Base-by-base conservation (phyloP, 2,888 invertebrate species). In the Drosophila algonquin region DNA sequence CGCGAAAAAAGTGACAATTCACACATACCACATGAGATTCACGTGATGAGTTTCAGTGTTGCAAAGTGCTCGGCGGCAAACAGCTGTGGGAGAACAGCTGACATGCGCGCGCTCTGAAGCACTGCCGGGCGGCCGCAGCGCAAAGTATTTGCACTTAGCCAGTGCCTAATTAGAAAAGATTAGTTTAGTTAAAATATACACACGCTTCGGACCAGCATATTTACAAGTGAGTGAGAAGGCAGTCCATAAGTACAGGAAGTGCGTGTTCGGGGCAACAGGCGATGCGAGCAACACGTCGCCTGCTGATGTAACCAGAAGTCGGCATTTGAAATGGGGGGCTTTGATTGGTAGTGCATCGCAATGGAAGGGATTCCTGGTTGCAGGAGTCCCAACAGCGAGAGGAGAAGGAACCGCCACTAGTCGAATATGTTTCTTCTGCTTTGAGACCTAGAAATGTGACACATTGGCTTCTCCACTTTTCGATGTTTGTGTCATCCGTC, bases 1-100 rank as follows among this genome's bases (percentile, higher is more conserved):
- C 27, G 30, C 50, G 45, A 89, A 89, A 79, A 76, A 79, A 87
- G 69, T 83, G 86, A 81, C 82, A 81, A 76, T 81, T 85, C 81
- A 81, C 80, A 82, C 40, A 40, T 73, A 40, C 52, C 54, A 70
- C 54, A 70, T 68, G 45, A 73, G 60, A 70, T 80, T 86, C 81
- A 86, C 81, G 81, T 81, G 87, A 81, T 83, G 40, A 57, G 21
- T n/a, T 27, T 5, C 16, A 63, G 62, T 63, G 59, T 21, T 59
- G 44, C 40, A n/a, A 35, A 44, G 8, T 21, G 1, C 16, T 12
- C 14, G 9, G 40, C 10, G 30, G 40, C 14, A 2, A 21, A 10
- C 48, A 48, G 48, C 48, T 48, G 48, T 12, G 2, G 3, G 3
- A 10, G 12, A 60, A 54, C 61, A 61, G 61, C 61, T 61, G 61